Evolutionary conservation across 2,888 invertebrate genomes (phyloP), one percentile per base, ranked within the genome.

Genomic region (Linnaemya tessellans): DNA sequence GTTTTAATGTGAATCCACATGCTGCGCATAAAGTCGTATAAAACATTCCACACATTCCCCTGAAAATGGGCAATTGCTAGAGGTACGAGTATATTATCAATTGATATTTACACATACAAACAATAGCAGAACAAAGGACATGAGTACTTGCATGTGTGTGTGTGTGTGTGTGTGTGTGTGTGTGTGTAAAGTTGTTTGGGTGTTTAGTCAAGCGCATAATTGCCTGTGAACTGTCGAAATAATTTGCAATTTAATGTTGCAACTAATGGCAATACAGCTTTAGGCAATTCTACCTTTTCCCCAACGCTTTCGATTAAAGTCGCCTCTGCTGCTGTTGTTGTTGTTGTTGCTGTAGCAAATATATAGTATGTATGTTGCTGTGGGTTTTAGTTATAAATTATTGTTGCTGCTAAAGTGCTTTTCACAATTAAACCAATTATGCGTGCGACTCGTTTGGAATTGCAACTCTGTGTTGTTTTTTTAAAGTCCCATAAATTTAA

Each of bases 171-270:
- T 25, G 25, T 18, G 10, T 20, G 8, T 15, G 20, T 70, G 54
- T 46, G 30, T 43, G 10, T 51, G 62, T 8, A 20, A 54, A 46
- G 9, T 41, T 43, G 54, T 58, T 51, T 71, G 30, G n/a, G 51
- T 13, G 35, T 73, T 62, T 56, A 73, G 71, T 84, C 62, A 73
- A 68, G 80, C 84, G 51, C 68, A 73, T 80, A 84, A 84, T 84
- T 80, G 84, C 80, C 73, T 78, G 84, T 56, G 73, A 84, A 81
- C 84, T 78, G 84, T 73, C 80, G 80, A 81, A 80, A 80, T 81
- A 84, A 84, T 81, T 84, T 80, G 77, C 77, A 80, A 84, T 81
- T 84, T 80, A 80, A 84, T 84, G 77, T 81, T 80, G 84, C 84
- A 84, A 84, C 84, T 84, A 84, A 84, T 80, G 73, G 84, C 80